A percentile compares a stretch with the other conserved stretches of the same genome.
Conservation (phyloP, 2,113 vertebrate genomes). For the Micromys minutus region DNA sequence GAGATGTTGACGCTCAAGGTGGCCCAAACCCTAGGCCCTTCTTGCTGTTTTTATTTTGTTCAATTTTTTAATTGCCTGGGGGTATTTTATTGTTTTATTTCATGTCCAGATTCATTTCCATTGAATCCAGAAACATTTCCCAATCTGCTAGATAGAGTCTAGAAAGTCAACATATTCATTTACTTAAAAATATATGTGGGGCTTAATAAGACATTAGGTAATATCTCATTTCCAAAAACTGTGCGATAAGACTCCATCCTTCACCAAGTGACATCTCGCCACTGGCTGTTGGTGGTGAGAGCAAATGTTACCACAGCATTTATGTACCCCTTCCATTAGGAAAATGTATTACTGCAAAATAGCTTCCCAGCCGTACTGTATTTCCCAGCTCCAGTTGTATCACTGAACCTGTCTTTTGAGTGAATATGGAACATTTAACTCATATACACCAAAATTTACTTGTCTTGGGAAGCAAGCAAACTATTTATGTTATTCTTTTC, state of each 20-base stretch:
- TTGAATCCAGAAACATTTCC: conserved; percentile 27
- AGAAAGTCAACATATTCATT: neutral
- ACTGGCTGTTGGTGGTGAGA: neutral
- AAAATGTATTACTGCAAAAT: neutral
- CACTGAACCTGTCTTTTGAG: neutral
- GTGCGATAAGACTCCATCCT: neutral
- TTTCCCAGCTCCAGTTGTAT: neutral
- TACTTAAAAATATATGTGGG: neutral
- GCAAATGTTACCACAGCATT: neutral
- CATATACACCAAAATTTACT: neutral
- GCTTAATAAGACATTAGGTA: neutral
- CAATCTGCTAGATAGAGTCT: neutral
- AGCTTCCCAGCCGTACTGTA: neutral
- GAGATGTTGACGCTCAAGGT: neutral
- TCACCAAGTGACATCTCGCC: neutral
- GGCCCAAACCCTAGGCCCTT: neutral
- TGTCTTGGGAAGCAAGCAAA: neutral
- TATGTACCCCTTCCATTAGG: neutral
- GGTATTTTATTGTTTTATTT: neutral
- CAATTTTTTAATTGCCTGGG: neutral
- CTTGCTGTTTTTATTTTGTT: conserved; percentile 27
- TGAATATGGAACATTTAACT: conserved; percentile 15
- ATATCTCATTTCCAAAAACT: neutral
- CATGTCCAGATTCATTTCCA: conserved; percentile 10
- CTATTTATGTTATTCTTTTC: neutral